Percentiles rank a stretch among this genome's conserved stretches.
These are phyloP conservation scores for Salvelinus namaycush DNA, from an alignment of 2,113 vertebrate species.

Conservation along the genomic window DNA sequence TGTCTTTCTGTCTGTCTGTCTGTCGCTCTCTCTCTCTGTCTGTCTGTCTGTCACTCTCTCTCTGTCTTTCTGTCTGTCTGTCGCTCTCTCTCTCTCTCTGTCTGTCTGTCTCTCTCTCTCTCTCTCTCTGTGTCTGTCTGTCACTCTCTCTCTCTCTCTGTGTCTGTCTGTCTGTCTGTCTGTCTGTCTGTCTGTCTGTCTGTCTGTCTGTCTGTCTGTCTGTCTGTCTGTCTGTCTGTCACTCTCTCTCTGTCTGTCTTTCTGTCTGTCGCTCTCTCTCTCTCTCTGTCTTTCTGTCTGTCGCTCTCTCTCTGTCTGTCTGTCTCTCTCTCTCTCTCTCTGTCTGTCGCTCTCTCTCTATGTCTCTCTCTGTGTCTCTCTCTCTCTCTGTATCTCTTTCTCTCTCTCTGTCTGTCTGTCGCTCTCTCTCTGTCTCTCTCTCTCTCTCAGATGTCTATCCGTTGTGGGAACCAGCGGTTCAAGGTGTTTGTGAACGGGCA, in stretches of 20 bases:
- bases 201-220: too few relatives aligned
- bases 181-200: not conserved
- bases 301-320: not conserved
- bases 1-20: not conserved
- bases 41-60: not conserved
- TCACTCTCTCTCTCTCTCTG: not conserved
- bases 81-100: not conserved
- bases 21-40: not conserved
- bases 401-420: not conserved
- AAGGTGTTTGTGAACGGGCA: conserved; percentile 81
- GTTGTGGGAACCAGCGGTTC: conserved; percentile 74
- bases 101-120: not conserved
- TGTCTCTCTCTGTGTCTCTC: not conserved
- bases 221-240: not conserved
- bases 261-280: not conserved
- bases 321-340: not conserved
- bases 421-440: not conserved
- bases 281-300: too few relatives aligned
- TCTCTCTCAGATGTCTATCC: conserved; percentile 77
- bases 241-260: too few relatives aligned
- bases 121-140: not conserved
- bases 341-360: not conserved
- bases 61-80: not conserved
- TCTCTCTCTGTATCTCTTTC: not conserved
- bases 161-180: not conserved